Percentiles rank a stretch among this genome's conserved stretches.
These are phyloP conservation scores for Murina feae DNA, from an alignment of 2,113 vertebrate species.

Conservation along the genomic window DNA sequence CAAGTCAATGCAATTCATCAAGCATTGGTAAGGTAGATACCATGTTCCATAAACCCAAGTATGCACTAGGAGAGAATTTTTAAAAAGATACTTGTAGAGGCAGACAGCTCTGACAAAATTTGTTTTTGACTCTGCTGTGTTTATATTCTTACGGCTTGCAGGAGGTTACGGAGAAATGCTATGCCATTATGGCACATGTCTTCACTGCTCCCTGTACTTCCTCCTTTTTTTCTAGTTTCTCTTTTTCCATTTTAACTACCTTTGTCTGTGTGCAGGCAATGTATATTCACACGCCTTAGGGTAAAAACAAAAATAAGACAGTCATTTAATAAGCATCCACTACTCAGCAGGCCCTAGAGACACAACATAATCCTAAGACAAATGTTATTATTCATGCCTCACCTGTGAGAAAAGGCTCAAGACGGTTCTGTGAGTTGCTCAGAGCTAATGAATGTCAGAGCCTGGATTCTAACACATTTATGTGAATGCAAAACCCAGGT, in stretches of 20 bases:
- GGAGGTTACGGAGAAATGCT: not conserved
- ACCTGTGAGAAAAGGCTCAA: not conserved
- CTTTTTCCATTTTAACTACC: not conserved
- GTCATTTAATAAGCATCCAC: not conserved
- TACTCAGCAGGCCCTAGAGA: not conserved
- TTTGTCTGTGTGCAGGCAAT: not conserved
- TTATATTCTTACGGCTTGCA: too few species aligned
- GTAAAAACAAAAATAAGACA: not conserved
- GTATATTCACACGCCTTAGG: not conserved
- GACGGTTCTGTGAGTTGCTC: not conserved
- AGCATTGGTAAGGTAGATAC: not conserved
- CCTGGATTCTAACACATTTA: not conserved
- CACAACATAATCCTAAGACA: not conserved
- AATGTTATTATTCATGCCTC: not conserved
- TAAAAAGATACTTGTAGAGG: not conserved
- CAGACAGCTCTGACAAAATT: not conserved
- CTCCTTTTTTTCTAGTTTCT: not conserved
- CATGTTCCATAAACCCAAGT: not conserved
- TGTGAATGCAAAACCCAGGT: not conserved
- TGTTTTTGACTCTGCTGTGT: not conserved
- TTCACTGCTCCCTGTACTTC: too few species aligned
- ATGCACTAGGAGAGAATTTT: not conserved
- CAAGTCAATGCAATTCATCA: not conserved
- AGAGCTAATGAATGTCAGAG: not conserved
- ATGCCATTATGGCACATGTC: not conserved